Percentiles rank a stretch among this genome's conserved stretches.
phyloP scores from a whole-genome alignment of 2,113 vertebrate species.

The Mastomys natalensis region DNA sequence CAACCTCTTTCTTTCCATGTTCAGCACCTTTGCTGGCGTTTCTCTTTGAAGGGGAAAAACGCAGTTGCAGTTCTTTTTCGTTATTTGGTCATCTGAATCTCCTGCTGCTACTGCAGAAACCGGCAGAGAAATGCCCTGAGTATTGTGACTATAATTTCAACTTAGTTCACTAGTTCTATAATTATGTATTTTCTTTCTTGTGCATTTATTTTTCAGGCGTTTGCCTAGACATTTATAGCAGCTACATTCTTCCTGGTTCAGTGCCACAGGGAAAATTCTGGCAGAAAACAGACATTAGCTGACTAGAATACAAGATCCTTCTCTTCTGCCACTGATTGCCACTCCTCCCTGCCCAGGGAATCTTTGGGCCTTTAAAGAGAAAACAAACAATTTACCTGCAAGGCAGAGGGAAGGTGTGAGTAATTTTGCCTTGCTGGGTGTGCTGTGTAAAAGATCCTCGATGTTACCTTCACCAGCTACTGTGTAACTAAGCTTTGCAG shows the following conservation, averaged over 20 bases:
- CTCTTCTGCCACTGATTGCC: constrained; percentile 69
- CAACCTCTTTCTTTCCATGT: not conserved
- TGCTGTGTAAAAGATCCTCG: not conserved
- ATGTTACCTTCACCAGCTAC: not conserved
- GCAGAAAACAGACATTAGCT: constrained; percentile 64
- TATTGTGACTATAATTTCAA: constrained; percentile 48
- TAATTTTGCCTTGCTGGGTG: not conserved
- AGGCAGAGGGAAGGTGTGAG: constrained; percentile 42
- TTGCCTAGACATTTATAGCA: constrained; percentile 68
- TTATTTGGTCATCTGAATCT: constrained; percentile 21
- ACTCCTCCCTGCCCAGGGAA: constrained; percentile 24
- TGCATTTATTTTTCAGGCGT: constrained; percentile 70
- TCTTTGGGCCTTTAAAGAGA: constrained; percentile 58
- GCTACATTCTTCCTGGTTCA: constrained; percentile 61
- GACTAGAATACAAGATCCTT: constrained; percentile 51
- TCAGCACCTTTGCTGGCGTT: not conserved
- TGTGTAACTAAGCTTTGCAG: not conserved
- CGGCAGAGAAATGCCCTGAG: too few relatives aligned
- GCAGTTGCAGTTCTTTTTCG: not conserved
- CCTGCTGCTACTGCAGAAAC: not conserved
- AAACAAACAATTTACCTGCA: constrained; percentile 63
- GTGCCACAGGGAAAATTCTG: constrained; percentile 51
- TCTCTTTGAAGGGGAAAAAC: not conserved
- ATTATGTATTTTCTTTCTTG: constrained; percentile 68
- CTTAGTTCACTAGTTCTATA: constrained; percentile 44